These are phyloP conservation scores for Saimiri boliviensis DNA, from an alignment of 2,113 vertebrate species.

Conservation along the genomic window DNA sequence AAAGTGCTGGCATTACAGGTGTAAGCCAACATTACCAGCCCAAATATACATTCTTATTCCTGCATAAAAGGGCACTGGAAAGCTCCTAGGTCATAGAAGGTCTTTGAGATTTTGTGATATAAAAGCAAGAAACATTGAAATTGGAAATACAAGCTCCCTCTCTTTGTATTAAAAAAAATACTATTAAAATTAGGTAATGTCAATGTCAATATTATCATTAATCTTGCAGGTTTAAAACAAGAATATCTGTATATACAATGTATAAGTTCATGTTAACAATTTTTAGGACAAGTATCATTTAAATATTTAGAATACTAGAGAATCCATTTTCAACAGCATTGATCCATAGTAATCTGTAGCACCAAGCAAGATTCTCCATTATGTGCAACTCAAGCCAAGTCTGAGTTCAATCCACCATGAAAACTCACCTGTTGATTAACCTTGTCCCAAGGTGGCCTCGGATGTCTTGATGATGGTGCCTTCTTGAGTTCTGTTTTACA, in stretches of 20 bases:
- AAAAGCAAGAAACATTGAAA: not conserved
- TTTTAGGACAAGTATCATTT: not conserved
- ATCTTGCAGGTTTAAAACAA: not conserved
- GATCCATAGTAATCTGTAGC: not conserved
- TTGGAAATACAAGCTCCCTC: not conserved
- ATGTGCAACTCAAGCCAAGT: rapidly evolving
- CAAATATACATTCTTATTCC: not conserved
- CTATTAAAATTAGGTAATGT: not conserved
- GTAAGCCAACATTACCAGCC: too few relatives aligned
- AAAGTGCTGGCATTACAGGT: too few relatives aligned
- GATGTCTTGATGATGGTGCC: not conserved
- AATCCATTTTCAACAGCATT: not conserved
- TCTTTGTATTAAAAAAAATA: not conserved
- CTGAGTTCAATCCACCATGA: not conserved
- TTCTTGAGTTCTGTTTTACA: not conserved
- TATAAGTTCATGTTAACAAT: not conserved
- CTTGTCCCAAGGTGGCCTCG: not conserved
- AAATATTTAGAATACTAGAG: not conserved
- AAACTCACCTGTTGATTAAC: not conserved
- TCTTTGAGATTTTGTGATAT: not conserved
- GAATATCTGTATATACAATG: not conserved
- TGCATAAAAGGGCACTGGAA: not conserved
- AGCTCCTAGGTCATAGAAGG: not conserved
- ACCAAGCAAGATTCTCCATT: too few relatives aligned
- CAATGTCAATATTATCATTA: not conserved